Percentiles rank a stretch among this genome's conserved stretches.
Evolutionary conservation across 2,113 vertebrate species (phyloP).

Genomic region (Tapirus terrestris): DNA sequence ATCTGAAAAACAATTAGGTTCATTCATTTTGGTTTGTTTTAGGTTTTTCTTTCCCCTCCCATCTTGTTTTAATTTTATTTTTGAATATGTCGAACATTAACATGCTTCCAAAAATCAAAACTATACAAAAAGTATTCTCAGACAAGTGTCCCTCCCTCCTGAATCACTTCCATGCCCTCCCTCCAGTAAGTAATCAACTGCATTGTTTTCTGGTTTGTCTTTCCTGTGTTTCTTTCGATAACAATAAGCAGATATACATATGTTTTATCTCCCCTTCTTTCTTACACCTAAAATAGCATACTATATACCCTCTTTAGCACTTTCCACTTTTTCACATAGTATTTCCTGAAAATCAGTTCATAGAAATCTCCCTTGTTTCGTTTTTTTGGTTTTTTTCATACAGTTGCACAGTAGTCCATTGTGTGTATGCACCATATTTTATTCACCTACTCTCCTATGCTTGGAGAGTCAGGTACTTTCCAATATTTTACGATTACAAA

Average conservation of each 20-base stretch:
- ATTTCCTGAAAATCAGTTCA: conserved; percentile 18
- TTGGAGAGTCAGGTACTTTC: background rate
- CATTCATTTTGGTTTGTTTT: background rate
- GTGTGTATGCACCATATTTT: background rate
- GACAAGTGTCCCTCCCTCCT: background rate
- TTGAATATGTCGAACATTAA: background rate
- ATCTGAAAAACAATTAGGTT: background rate
- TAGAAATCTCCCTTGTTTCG: background rate
- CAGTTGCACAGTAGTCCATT: background rate
- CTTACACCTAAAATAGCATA: background rate
- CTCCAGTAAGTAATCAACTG: conserved; percentile 1
- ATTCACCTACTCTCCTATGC: background rate
- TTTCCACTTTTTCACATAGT: background rate
- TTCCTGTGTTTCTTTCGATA: conserved; percentile 24
- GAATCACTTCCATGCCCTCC: background rate
- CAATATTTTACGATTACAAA: conserved; percentile 16
- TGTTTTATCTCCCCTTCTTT: background rate
- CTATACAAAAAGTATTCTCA: background rate
- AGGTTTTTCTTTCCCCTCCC: background rate
- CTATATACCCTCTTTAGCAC: background rate
- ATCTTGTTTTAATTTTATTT: conserved; percentile 53
- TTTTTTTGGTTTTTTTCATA: background rate
- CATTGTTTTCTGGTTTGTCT: background rate
- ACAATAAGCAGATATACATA: background rate
- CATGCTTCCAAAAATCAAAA: conserved; percentile 33